Evolutionary conservation across 2,888 invertebrate genomes (phyloP).

Genomic region (Hemithea aestivaria): DNA sequence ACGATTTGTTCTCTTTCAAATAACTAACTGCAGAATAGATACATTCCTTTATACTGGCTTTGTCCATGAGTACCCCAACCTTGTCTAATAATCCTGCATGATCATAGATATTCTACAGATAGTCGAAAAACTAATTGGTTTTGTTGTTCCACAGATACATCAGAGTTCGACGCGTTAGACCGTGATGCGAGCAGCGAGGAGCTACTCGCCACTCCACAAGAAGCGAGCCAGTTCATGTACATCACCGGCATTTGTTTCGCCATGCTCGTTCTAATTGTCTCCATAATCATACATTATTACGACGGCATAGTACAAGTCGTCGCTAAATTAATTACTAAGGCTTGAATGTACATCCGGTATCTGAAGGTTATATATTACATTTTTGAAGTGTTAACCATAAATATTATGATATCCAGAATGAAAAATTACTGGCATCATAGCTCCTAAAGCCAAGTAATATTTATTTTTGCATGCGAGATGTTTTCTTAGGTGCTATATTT

Average conservation of each 20-base stretch:
- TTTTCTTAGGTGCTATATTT: background rate
- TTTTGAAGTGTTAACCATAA: too few relatives aligned
- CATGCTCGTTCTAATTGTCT: constrained; percentile 80
- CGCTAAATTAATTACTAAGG: constrained; percentile 47
- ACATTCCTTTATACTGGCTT: too few relatives aligned
- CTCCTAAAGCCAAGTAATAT: constrained; percentile 4
- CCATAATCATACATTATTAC: constrained; percentile 81
- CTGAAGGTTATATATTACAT: too few relatives aligned
- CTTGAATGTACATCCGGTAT: constrained; percentile 20
- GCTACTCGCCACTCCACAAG: constrained; percentile 72
- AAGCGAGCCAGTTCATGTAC: constrained; percentile 81
- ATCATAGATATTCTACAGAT: too few relatives aligned
- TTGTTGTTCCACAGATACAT: constrained; percentile 53
- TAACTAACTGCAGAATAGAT: too few relatives aligned
- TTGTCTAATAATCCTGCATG: too few relatives aligned
- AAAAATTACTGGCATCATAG: too few relatives aligned
- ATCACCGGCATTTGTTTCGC: constrained; percentile 81
- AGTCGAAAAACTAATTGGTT: too few relatives aligned
- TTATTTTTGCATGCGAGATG: background rate
- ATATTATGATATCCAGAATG: too few relatives aligned
- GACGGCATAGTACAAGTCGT: constrained; percentile 51
- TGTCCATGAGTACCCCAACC: too few relatives aligned
- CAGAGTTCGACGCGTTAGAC: constrained; percentile 72
- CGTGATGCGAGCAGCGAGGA: constrained; percentile 73
- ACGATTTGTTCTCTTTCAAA: too few relatives aligned